Evolutionary conservation across 2,113 vertebrate species (phyloP).

Genomic region (Neogobius melanostomus): DNA sequence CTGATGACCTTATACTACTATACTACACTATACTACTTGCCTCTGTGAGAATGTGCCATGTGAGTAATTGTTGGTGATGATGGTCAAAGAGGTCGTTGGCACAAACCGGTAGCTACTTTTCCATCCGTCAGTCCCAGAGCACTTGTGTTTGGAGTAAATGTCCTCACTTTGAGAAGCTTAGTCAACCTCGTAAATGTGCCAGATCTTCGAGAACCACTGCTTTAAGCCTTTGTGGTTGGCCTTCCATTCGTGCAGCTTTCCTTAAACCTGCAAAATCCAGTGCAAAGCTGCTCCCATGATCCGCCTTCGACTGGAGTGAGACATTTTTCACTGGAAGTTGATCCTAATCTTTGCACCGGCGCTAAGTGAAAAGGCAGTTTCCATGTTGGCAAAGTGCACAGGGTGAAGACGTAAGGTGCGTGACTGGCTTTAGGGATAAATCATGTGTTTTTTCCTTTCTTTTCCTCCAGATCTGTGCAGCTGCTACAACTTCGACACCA

Average conservation of each 20-base stretch:
- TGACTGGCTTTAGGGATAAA: not conserved
- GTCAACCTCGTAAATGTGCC: too few species aligned
- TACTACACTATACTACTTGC: too few species aligned
- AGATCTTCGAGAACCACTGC: too few species aligned
- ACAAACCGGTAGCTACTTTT: too few species aligned
- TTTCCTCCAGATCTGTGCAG: constrained; percentile 75
- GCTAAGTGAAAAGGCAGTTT: not conserved
- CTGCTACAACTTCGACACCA: constrained; percentile 88
- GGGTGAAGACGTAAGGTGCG: not conserved
- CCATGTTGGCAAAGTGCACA: not conserved
- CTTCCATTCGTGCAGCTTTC: not conserved
- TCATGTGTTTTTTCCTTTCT: not conserved
- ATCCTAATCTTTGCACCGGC: not conserved
- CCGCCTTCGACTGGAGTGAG: not conserved
- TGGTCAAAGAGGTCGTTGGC: too few species aligned
- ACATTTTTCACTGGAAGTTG: not conserved
- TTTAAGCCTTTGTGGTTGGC: not conserved
- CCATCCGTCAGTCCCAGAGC: too few species aligned
- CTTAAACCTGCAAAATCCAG: not conserved
- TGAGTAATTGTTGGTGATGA: too few species aligned
- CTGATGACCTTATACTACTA: too few species aligned
- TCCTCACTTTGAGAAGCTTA: not conserved
- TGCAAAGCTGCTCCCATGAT: not conserved
- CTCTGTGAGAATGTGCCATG: too few species aligned
- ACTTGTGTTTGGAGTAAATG: too few species aligned